Evolutionary conservation across 2,113 vertebrate genomes (phyloP).

Genomic region (Hemibagrus wyckioides): DNA sequence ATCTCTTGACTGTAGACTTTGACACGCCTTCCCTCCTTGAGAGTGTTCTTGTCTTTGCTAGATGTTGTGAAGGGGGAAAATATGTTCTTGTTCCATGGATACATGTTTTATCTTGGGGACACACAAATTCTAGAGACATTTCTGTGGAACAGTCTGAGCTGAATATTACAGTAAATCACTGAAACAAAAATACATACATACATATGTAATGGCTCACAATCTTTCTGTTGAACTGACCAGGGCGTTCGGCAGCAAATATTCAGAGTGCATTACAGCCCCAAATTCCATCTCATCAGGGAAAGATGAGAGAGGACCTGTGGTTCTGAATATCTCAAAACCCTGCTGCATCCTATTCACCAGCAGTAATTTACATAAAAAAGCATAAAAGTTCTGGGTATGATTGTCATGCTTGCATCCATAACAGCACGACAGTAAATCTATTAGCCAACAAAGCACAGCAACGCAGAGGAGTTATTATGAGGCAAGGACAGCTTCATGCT

Average conservation of each 20-base stretch:
- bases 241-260: conserved; percentile 12
- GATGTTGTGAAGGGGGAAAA: no score
- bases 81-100: background rate
- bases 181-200: background rate
- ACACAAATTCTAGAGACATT: background rate
- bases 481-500: background rate
- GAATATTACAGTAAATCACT: background rate
- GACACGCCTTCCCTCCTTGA: no score
- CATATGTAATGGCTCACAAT: background rate
- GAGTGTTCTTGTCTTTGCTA: no score
- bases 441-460: background rate
- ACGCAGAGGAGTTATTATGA: background rate
- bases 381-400: background rate
- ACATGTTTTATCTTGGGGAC: background rate
- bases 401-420: background rate
- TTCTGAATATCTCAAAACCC: background rate
- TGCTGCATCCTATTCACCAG: background rate
- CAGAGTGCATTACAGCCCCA: background rate
- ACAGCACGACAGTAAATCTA: conserved; percentile 4
- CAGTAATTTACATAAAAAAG: background rate
- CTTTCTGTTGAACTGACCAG: no score
- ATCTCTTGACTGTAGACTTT: no score
- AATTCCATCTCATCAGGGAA: background rate
- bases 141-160: background rate
- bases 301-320: background rate